Evolutionary conservation across 2,888 invertebrate genomes (phyloP).

Genomic region (Hofmannophila pseudospretella): DNA sequence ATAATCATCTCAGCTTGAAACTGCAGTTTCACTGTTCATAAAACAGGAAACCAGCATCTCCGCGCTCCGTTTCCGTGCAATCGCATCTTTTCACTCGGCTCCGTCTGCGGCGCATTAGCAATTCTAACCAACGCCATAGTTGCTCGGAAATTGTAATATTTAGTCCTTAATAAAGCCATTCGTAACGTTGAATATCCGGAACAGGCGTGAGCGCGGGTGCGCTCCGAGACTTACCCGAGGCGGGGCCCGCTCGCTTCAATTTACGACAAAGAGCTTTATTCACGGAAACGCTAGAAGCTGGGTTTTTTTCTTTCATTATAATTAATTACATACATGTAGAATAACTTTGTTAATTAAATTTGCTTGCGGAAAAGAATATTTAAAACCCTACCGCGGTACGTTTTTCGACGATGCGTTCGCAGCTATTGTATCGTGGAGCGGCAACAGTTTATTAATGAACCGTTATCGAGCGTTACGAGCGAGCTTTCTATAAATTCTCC

Average conservation of each 20-base stretch:
- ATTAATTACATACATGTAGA: slow-evolving; percentile 17
- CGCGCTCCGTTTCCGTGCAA: slow-evolving; percentile 46
- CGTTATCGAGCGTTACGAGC: slow-evolving; percentile 53
- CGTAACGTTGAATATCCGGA: slow-evolving; percentile 65
- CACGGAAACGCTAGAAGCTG: slow-evolving; percentile 13
- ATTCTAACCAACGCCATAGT: slow-evolving; percentile 66
- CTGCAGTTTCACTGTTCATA: slow-evolving; percentile 65
- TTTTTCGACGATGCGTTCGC: slow-evolving; percentile 41
- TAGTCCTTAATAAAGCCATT: slow-evolving; percentile 73
- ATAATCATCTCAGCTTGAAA: slow-evolving; percentile 51
- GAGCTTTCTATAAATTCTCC: slow-evolving; percentile 52
- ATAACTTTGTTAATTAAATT: slow-evolving; percentile 21
- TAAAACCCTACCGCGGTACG: slow-evolving; percentile 45
- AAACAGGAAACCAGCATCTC: slow-evolving; percentile 47
- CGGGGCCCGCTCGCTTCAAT: slow-evolving; percentile 40
- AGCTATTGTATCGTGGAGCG: slow-evolving; percentile 46
- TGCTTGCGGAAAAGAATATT: slow-evolving; percentile 26
- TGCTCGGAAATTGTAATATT: slow-evolving; percentile 70
- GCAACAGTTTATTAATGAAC: slow-evolving; percentile 63
- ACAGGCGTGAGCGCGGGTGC: slow-evolving; percentile 42
- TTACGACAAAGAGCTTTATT: slow-evolving; percentile 47
- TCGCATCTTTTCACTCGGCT: slow-evolving; percentile 65
- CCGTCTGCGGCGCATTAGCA: slow-evolving; percentile 59
- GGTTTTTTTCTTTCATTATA: slow-evolving; percentile 2
- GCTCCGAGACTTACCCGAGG: slow-evolving; percentile 42